phyloP scores from a whole-genome alignment of 64 coral and sea anemone genomes.

The Dendrophyllia cribrosa region DNA sequence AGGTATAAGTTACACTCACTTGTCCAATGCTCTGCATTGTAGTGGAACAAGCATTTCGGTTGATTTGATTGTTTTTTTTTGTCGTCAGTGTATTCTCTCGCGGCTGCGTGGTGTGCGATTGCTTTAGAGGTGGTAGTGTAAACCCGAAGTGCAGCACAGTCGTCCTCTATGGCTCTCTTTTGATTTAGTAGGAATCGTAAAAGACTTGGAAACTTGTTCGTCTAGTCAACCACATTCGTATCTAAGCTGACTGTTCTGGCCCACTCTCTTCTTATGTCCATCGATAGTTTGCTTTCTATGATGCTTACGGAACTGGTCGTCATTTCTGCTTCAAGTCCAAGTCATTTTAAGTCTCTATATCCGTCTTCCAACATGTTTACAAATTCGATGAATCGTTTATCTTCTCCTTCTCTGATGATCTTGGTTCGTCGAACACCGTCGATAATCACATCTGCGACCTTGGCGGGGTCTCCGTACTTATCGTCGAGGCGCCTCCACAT shows the following conservation, averaged over 20 bases:
- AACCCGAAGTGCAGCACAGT: conserved; percentile 8
- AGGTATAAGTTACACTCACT: conserved; percentile 55
- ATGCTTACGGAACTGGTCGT: conserved; percentile 46
- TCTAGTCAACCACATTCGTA: conserved; percentile 8
- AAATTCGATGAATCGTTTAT: conserved; percentile 56
- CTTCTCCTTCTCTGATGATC: conserved; percentile 50
- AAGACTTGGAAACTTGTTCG: conserved; percentile 61
- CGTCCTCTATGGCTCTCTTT: conserved; percentile 49
- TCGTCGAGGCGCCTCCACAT: conserved; percentile 51
- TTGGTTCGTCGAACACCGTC: conserved; percentile 40
- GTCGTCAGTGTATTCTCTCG: conserved; percentile 13
- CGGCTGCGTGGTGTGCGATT: conserved; percentile 18
- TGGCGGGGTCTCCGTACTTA: conserved; percentile 65
- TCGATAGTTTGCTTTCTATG: conserved; percentile 41
- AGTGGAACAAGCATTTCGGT: conserved; percentile 48
- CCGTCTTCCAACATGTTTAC: conserved; percentile 53
- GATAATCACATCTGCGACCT: conserved; percentile 64
- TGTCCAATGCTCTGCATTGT: conserved; percentile 32
- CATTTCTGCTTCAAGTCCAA: conserved; percentile 32
- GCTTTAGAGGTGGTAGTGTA: not conserved
- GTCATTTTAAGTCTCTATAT: conserved; percentile 46
- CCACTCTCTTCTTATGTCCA: conserved; percentile 29
- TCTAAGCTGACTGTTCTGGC: conserved; percentile 15
- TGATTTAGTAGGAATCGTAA: conserved; percentile 44
- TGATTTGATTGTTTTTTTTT: not conserved